Percentiles rank a stretch among this genome's conserved stretches.
These are phyloP conservation scores for Drosophila orosa DNA, from an alignment of 1,140 invertebrate genomes.

Conservation along the genomic window DNA sequence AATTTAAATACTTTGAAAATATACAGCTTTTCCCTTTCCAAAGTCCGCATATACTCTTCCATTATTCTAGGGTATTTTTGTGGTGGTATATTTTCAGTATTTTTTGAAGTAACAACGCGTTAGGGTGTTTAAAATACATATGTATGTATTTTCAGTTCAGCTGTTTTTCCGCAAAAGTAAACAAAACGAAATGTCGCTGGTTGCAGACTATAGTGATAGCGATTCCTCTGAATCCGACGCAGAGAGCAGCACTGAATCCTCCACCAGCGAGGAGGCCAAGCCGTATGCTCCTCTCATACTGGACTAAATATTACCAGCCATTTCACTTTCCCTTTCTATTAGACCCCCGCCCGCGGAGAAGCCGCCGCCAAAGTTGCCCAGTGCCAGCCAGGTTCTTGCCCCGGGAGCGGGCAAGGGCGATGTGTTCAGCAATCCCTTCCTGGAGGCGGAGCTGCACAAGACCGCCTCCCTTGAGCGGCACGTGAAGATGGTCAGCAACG, in stretches of 20 bases:
- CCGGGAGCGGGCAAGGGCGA: slow-evolving; percentile 62
- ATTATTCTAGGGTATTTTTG: not conserved
- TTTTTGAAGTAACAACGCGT: slow-evolving; percentile 3
- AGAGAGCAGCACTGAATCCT: slow-evolving; percentile 40
- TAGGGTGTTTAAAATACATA: slow-evolving; percentile 2
- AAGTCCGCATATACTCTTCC: not conserved
- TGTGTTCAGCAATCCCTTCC: slow-evolving; percentile 95
- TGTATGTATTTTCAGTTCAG: not conserved
- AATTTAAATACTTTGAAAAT: not conserved
- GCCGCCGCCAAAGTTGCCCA: slow-evolving; percentile 50
- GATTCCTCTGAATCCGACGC: slow-evolving; percentile 68
- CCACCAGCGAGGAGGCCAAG: slow-evolving; percentile 21
- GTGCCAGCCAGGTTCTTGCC: slow-evolving; percentile 58
- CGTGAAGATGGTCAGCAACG: slow-evolving; percentile 94
- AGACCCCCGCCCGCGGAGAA: slow-evolving; percentile 30
- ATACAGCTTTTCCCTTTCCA: not conserved
- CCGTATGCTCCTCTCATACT: not conserved
- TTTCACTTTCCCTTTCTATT: not conserved
- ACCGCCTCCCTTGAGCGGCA: slow-evolving; percentile 95
- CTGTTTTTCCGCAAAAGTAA: slow-evolving; percentile 27
- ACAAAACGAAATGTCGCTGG: slow-evolving; percentile 60
- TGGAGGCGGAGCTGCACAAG: slow-evolving; percentile 94
- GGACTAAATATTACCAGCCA: accelerated
- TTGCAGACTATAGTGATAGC: slow-evolving; percentile 74
- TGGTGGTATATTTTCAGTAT: slow-evolving; percentile 19